Evolutionary conservation across 2,888 invertebrate genomes (phyloP), one percentile per base, ranked within the genome.

Genomic region (Petrophora chlorosata): DNA sequence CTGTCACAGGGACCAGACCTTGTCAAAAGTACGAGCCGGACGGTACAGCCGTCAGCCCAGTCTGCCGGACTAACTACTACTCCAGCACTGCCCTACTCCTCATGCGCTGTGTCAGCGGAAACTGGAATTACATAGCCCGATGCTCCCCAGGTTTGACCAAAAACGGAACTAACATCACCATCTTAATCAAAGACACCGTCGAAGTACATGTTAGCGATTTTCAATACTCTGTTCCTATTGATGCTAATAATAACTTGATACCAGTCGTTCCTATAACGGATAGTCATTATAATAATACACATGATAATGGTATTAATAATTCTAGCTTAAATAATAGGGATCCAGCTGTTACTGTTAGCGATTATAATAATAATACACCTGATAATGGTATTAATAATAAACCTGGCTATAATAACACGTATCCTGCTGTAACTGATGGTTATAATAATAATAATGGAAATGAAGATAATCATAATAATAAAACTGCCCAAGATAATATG

Each of bases 131-230:
- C 32, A 14, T 41, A 3, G 51, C 53, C 0, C 36, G 26, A 17
- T 59, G 59, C 38, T 33, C 25, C 5, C 53, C 56, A 48, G 56
- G 56, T 53, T 50, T 71, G 77, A 15, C 34, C 8, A 73, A 65
- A 70, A 67, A 67, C 32, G 80, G 77, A 10, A 77, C 72, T 14
- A 79, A 80, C 30, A 66, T 80, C 2, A 81, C 79, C 2, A 73
- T 83, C 2, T 15, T 80, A 0, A 53, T 82, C 7, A 76, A 70
- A 36, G 78, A 81, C 40, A 63, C 61, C 1, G 57, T 82, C 0
- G 65, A 78, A 53, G 45, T 84, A 0, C 65, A 72, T 12, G 48
- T 80, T 1, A 61, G 63, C 14, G 45, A 52, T 8, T 40, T 59
- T 7, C 8, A 46, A 8, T 62, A 62, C 13, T 14, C 40, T 5